Evolutionary conservation across 2,888 invertebrate species (phyloP), one percentile per base, ranked within the genome.

Genomic region (Stramonita haemastoma): DNA sequence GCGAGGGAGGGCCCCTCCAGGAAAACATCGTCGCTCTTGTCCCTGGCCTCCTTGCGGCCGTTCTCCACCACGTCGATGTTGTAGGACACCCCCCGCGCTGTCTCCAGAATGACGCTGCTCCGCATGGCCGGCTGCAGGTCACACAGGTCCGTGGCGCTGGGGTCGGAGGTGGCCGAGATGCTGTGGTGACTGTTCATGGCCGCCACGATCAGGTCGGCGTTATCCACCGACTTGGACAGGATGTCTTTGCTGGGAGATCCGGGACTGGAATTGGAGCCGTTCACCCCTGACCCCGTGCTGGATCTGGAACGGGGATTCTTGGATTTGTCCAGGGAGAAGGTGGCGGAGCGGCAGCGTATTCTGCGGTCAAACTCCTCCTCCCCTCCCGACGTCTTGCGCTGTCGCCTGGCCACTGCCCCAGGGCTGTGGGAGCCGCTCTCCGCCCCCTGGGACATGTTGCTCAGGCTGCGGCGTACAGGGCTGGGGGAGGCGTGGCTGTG

Each of bases 311-410:
- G 87, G 17, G 46, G 70, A 6, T 34, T 34, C 36, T 70, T 89
- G 85, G 85, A 70, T n/a, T 91, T 91, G 87, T 94, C 94, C 70
- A 93, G 32, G 34, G 94, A 91, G 88, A 92, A 94, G 26, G 93
- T 94, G n/a, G 93, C 94, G 15, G 94, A 94, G n/a, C 94, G 91
- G 56, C 94, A 91, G 57, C 94, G 93, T 66, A 94, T 90, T 88
- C 92, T 93, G 36, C 93, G 92, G 57, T 94, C 94, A 19, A 86
- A 89, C 60, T 91, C 91, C 34, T 92, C 92, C 15, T 93, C 91
- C 29, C 87, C 90, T 26, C 57, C 77, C 5, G 90, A 90, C 17
- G 56, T 85, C 1, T 46, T 85, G 19, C 85, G 89, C 32, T 84
- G 89, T 17, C 89, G 84, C 11, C 89, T 34, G 22, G 85, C 66